Conservation (phyloP, 2,797 vertebrate species). For the Bovichtus diacanthus region DNA sequence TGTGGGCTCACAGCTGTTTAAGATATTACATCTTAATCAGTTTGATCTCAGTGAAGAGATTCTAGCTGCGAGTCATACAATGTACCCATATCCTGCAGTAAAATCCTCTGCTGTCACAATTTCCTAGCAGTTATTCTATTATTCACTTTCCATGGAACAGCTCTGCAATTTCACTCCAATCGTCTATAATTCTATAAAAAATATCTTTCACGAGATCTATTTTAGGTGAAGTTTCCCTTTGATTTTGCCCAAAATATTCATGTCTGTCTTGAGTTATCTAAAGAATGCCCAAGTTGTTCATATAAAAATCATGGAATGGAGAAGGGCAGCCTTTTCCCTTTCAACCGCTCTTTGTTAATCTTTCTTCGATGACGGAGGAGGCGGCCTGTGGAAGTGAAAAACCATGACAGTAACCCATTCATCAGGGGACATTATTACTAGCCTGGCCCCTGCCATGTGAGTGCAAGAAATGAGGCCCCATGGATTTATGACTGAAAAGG, state of each 20-base stretch:
- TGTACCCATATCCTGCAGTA: not conserved
- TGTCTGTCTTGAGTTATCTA: not conserved
- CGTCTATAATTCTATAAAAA: not conserved
- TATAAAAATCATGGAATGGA: not conserved
- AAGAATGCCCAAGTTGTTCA: not conserved
- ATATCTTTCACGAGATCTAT: not conserved
- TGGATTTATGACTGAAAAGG: conserved; percentile 22
- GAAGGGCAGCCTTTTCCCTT: not conserved
- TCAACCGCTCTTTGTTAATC: not conserved
- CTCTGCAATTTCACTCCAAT: conserved; percentile 1
- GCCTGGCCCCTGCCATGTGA: conserved; percentile 19
- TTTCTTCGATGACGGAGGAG: no score
- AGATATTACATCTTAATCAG: conserved; percentile 10
- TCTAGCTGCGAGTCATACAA: conserved; percentile 15
- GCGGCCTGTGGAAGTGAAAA: not conserved
- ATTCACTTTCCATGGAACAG: conserved; percentile 9
- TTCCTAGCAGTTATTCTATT: conserved; percentile 15
- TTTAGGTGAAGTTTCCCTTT: not conserved
- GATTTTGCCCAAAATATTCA: not conserved
- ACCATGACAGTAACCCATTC: conserved; percentile 18
- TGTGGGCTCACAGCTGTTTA: conserved; percentile 1
- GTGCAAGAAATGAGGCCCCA: conserved; percentile 4
- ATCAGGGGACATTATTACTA: conserved; percentile 26
- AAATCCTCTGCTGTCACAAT: conserved; percentile 16
- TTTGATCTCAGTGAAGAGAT: conserved; percentile 9